Base-by-base conservation (phyloP, 1,140 invertebrate genomes). In the Drosophila auraria region DNA sequence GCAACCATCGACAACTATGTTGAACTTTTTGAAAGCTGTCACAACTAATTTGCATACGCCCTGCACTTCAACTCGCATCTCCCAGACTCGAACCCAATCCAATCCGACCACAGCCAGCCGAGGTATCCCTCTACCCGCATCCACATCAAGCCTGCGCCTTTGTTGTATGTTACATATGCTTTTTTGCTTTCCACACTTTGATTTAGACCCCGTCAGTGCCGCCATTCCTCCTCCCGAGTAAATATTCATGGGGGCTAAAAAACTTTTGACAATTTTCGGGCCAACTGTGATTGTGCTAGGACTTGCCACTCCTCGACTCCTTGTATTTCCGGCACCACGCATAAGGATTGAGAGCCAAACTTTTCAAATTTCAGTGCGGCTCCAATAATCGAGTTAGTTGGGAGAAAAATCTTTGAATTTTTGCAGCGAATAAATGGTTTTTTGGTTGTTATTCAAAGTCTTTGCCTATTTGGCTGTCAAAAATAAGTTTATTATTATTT, bases 11-110 rank as follows among this genome's bases (percentile, higher is more conserved):
- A 90, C 84, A 89, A 84, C 84, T 90, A 75, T 83, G 83, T 80
- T 83, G 75, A 81, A 79, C 82, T 89, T 90, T 89, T 82, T 80
- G 87, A 89, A 82, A 89, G 86, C 86, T 89, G 86, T 90, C 86
- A 90, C 86, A 89, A 89, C 86, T 89, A 90, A 89, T 89, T 89
- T 89, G 86, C 86, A 89, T 89, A 87, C 51, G 54, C 33, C 53
- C 53, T 40, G 33, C 49, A n/a, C 45, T 40, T 20, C 15, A 30
- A 6, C 23, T 30, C 42, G 27, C 54, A 53, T 27, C 44, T 65
- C 62, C 3, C 3, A 27, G 27, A 2, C 14, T 57, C 23, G 14
- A 44, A 30, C 49, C 42, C 40, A 36, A 59, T 58, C 56, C 17
- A 20, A 42, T 54, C 36, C 36, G n/a, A 69, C 45, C 64, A 23